Evolutionary conservation across 1,140 invertebrate species (phyloP).

Genomic region (Belonocnema kinseyi): DNA sequence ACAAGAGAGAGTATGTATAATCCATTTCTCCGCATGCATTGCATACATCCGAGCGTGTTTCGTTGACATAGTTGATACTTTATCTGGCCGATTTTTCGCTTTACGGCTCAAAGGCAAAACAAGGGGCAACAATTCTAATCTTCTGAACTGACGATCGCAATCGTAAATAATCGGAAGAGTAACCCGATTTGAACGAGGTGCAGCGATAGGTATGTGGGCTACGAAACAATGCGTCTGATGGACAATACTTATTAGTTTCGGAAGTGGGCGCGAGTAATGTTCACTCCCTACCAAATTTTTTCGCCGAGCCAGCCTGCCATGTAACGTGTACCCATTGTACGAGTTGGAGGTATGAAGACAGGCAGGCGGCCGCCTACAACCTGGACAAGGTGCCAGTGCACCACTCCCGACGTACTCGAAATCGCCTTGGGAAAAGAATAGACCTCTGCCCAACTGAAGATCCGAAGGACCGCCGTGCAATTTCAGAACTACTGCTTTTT

Average conservation of each 20-base stretch:
- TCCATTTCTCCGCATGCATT: too few relatives aligned
- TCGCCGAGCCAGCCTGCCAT: constrained; percentile 34
- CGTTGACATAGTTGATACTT: too few relatives aligned
- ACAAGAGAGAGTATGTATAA: too few relatives aligned
- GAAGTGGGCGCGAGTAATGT: constrained; percentile 59
- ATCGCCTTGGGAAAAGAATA: constrained; percentile 34
- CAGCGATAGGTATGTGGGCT: constrained; percentile 56
- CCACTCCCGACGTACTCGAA: constrained; percentile 55
- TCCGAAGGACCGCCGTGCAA: too few relatives aligned
- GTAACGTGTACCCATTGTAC: constrained; percentile 58
- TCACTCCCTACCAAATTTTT: constrained; percentile 48
- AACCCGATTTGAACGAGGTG: constrained; percentile 55
- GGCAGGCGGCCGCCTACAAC: constrained; percentile 62
- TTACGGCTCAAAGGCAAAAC: too few relatives aligned
- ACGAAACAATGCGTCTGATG: constrained; percentile 63
- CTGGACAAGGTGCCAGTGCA: constrained; percentile 53
- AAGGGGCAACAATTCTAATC: too few relatives aligned
- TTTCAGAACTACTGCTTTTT: too few relatives aligned
- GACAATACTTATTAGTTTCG: constrained; percentile 69
- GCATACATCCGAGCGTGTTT: too few relatives aligned
- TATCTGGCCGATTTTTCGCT: too few relatives aligned
- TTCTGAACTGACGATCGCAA: constrained; percentile 42
- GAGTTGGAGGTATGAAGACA: constrained; percentile 58
- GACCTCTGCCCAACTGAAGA: too few relatives aligned
- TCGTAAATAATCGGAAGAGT: constrained; percentile 49